Conservation (phyloP, 1,140 invertebrate species). For the Lepidostoma basale region DNA sequence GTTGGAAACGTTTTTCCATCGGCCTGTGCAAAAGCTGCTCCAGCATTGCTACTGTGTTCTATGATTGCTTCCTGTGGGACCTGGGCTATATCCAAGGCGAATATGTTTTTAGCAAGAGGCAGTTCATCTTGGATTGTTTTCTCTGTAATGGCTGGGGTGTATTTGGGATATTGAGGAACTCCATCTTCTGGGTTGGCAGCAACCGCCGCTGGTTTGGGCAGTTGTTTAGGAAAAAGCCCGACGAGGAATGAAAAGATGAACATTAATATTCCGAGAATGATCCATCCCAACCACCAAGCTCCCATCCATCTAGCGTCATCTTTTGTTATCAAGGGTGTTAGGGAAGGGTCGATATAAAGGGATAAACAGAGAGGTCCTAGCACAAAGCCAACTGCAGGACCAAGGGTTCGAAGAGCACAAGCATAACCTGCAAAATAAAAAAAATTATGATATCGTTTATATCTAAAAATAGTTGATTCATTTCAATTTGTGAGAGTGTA, state of each 20-base stretch:
- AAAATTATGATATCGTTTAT: background rate
- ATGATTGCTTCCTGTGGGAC: slow-evolving; percentile 23
- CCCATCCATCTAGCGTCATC: slow-evolving; percentile 72
- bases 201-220: slow-evolving; percentile 50
- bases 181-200: slow-evolving; percentile 26
- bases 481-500: background rate
- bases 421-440: slow-evolving; percentile 61
- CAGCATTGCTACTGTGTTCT: slow-evolving; percentile 22
- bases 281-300: slow-evolving; percentile 76
- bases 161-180: slow-evolving; percentile 41
- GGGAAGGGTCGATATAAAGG: slow-evolving; percentile 67
- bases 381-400: slow-evolving; percentile 64
- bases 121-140: slow-evolving; percentile 38
- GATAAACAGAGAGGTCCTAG: slow-evolving; percentile 64
- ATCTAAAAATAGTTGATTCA: slow-evolving; percentile 15
- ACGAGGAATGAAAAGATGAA: slow-evolving; percentile 65
- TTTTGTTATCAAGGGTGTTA: slow-evolving; percentile 68
- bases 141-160: slow-evolving; percentile 33
- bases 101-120: slow-evolving; percentile 29
- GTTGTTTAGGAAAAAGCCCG: slow-evolving; percentile 64
- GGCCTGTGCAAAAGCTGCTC: slow-evolving; percentile 10
- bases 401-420: slow-evolving; percentile 64
- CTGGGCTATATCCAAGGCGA: slow-evolving; percentile 16
- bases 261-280: slow-evolving; percentile 64
- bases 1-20: slow-evolving; percentile 38